Evolutionary conservation across 2,113 vertebrate species (phyloP).

Genomic region (Nothocercus julius): DNA sequence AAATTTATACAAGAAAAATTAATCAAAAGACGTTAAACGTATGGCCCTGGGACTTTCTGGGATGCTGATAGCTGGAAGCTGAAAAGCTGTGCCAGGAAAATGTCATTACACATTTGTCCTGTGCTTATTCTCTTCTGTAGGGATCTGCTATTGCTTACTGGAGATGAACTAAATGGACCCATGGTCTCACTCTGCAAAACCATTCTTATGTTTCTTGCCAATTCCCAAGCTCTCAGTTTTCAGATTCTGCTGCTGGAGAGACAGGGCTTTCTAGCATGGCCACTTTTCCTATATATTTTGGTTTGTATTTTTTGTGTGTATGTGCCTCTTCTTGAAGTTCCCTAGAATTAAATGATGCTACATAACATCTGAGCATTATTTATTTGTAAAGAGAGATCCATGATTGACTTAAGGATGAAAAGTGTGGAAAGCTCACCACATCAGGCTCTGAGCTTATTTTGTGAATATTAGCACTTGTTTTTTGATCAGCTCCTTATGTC

Average conservation of each 20-base stretch:
- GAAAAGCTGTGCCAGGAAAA: neutral
- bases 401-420: slow-evolving; percentile 47
- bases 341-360: neutral
- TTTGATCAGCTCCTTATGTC: slow-evolving; percentile 58
- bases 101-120: neutral
- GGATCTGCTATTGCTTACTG: neutral
- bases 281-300: neutral
- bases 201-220: neutral
- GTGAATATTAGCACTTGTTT: slow-evolving; percentile 56
- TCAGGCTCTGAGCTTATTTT: slow-evolving; percentile 36
- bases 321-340: slow-evolving; percentile 38
- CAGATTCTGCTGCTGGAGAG: neutral
- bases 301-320: neutral
- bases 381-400: slow-evolving; percentile 31
- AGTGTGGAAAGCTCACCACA: slow-evolving; percentile 52
- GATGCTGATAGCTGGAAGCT: neutral
- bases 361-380: slow-evolving; percentile 6
- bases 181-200: neutral
- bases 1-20: neutral
- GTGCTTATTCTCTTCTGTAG: neutral
- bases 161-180: neutral
- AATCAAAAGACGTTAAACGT: neutral
- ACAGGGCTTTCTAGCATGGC: neutral
- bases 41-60: neutral
- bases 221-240: neutral